phyloP scores from a whole-genome alignment of 92 coral and sea anemone species.

The Nematostella vectensis region DNA sequence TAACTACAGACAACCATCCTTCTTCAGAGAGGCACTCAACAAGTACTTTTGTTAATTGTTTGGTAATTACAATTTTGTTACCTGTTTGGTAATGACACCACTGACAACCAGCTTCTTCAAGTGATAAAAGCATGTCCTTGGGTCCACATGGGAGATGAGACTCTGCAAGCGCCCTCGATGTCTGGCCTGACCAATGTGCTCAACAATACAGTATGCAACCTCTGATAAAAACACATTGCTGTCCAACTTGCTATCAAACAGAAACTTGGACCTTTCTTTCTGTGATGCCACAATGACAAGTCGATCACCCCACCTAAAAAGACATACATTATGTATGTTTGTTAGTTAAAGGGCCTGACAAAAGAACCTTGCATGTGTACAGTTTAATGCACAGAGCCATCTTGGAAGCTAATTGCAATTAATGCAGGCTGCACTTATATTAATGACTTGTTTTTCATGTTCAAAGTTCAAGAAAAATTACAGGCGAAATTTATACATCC shows the following conservation, averaged over 20 bases:
- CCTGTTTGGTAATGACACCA: conserved; percentile 62
- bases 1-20: too few species aligned
- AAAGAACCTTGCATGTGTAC: neutral
- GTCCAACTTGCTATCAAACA: conserved; percentile 52
- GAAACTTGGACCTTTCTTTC: conserved; percentile 48
- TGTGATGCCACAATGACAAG: conserved; percentile 91
- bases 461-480: too few species aligned
- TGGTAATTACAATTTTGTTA: too few species aligned
- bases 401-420: too few species aligned
- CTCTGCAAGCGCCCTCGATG: conserved; percentile 58
- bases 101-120: conserved; percentile 32
- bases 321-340: too few species aligned
- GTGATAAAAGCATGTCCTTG: conserved; percentile 44
- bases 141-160: conserved; percentile 28
- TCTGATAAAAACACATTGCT: conserved; percentile 32
- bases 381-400: too few species aligned
- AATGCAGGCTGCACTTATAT: too few species aligned
- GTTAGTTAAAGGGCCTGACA: neutral
- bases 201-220: conserved; percentile 68
- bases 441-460: too few species aligned
- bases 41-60: too few species aligned
- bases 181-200: conserved; percentile 73
- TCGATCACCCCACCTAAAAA: conserved; percentile 63
- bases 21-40: too few species aligned
- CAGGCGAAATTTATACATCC: too few species aligned